Base-by-base conservation (phyloP, 2,888 invertebrate species). In the Phalera bucephala region DNA sequence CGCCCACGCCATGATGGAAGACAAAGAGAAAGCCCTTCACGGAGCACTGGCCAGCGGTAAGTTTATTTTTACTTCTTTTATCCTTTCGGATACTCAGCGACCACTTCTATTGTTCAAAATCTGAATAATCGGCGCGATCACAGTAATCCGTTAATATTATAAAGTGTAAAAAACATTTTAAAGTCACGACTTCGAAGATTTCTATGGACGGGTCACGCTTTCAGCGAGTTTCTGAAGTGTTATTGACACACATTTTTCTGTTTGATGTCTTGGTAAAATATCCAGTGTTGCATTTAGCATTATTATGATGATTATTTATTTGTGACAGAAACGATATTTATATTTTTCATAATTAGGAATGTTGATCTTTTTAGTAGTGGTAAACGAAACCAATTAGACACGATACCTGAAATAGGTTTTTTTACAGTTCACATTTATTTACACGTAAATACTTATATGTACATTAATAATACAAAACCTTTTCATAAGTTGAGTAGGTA, bases 1-100 rank as follows among this genome's bases (percentile, higher is more conserved):
- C 44, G 89, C 90, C 44, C 90, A 90, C 58, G 64, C 86, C 22
- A 90, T 90, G 90, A 83, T 88, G 79, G 90, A 88, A 56, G 90
- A 90, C 63, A 90, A 90, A 66, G 88, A 89, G 66, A 88, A 91
- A 56, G 66, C 80, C 10, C 77, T 87, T 14, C 77, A 76, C 40
- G 76, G 75, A 55, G 75, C 77, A 45, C 56, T 84, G 50, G 72
- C 83, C 36, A 59, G 72, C 35, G 81, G 82, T 82, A 40, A 78
- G 78, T 67, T 45, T 35, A 41, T 44, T 34, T 12, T 14, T 33
- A n/a, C n/a, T n/a, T n/a, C n/a, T n/a, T n/a, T n/a, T n/a, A n/a
- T n/a, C n/a, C n/a, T n/a, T n/a, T n/a, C n/a, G n/a, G n/a, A n/a
- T n/a, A n/a, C n/a, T n/a, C n/a, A n/a, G 5, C 2, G 2, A 20